phyloP scores from a whole-genome alignment of 2,797 vertebrate genomes.

The Aphelocoma californica region DNA sequence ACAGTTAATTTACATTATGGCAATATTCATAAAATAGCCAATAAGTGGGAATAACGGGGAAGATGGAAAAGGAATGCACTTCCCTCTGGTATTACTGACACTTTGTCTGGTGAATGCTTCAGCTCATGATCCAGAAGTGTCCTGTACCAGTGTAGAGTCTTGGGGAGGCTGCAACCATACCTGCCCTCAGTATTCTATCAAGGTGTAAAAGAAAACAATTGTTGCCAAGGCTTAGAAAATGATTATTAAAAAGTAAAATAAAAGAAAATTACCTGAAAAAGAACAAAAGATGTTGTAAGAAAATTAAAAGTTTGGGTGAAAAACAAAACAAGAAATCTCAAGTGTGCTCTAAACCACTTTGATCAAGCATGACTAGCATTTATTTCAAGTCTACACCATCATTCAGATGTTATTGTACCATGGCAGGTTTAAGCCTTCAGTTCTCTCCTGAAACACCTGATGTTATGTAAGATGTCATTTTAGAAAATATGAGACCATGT shows the following conservation, averaged over 20 bases:
- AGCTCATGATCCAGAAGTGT: not conserved
- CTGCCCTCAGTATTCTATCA: not conserved
- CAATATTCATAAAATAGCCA: not conserved
- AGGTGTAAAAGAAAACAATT: not conserved
- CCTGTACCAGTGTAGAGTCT: not conserved
- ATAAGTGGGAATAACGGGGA: not conserved
- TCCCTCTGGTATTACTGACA: not conserved
- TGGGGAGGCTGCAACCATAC: not conserved
- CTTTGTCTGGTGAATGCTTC: not conserved
- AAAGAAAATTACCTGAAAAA: not conserved
- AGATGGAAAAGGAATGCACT: not conserved
- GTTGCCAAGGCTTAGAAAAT: not conserved
- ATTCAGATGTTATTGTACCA: not conserved
- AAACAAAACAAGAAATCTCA: not conserved
- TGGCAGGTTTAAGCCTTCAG: not conserved
- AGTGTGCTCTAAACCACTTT: not conserved
- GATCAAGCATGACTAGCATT: not conserved
- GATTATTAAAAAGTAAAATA: not conserved
- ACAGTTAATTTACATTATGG: not conserved
- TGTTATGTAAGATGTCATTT: conserved; percentile 48
- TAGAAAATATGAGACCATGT: conserved; percentile 30
- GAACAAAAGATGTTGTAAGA: not conserved
- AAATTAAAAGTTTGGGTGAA: not conserved
- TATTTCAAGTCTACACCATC: not conserved
- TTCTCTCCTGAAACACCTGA: conserved; percentile 1